Base-by-base conservation (phyloP, 1,140 invertebrate species). In the Drosophila nigromelanica region DNA sequence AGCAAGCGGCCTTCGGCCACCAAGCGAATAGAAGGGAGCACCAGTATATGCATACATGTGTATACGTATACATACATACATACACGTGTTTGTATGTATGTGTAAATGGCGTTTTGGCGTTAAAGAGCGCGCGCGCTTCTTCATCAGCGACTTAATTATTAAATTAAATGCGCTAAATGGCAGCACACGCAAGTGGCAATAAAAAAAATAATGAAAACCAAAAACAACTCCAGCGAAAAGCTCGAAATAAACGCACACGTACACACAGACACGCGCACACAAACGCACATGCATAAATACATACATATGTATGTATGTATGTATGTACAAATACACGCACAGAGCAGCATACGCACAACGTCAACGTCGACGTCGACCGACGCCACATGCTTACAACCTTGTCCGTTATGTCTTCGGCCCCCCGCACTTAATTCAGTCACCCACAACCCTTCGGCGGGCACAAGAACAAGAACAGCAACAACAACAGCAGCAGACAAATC, bases 121-220 rank as follows among this genome's bases (percentile, higher is more conserved):
- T 62, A 54, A 62, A 78, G 63, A 80, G 77, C 56, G 67, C 52
- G 74, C 58, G 74, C 51, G 50, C 74, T 78, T 78, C 80, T 85
- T 74, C 81, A 80, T 80, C 80, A 78, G 78, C 83, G 74, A 79
- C 83, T 87, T 89, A 87, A 87, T 87, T 87, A 87, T 87, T 89
- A 87, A 87, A 87, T 87, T 87, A 87, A 87, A 89, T 79, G 83
- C 82, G 83, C 85, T 87, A 89, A 87, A 89, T 89, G 80, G 79
- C 79, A 87, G 76, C 82, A 83, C 83, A 87, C 83, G 83, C 83
- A 89, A 87, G 73, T 79, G 76, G 79, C 80, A 87, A 89, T 89
- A 89, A 87, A 87, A 79, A 76, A 70, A 77, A 73, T 61, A 64
- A 86, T 63, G 48, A 70, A 72, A 87, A 61, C 39, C 54, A 62